Evolutionary conservation across 2,113 vertebrate species (phyloP).

Genomic region (Bufo bufo): DNA sequence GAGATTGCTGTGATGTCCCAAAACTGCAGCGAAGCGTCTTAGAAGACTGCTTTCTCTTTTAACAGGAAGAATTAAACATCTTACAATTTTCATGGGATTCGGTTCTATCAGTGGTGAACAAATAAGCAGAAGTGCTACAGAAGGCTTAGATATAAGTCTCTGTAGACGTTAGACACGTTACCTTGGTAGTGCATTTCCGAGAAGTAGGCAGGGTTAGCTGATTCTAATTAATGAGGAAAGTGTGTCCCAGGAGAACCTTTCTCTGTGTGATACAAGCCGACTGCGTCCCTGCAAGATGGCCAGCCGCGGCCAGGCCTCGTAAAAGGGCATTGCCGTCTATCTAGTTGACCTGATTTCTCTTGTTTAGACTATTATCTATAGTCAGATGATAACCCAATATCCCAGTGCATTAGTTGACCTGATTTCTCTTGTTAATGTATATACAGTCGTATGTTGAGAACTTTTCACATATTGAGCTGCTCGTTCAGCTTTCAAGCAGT

Average conservation of each 20-base stretch:
- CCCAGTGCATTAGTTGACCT: not conserved
- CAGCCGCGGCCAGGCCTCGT: not conserved
- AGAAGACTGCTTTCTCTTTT: not conserved
- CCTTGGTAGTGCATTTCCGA: constrained; percentile 54
- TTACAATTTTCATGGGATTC: constrained; percentile 9
- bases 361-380: not conserved
- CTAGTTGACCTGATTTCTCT: not conserved
- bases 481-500: not conserved
- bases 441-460: not conserved
- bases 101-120: constrained; percentile 28
- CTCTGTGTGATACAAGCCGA: constrained; percentile 33
- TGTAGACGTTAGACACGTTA: constrained; percentile 52
- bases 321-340: not conserved
- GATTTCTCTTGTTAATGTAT: not conserved
- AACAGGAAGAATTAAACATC: not conserved
- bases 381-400: no score
- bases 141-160: constrained; percentile 41
- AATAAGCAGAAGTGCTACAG: constrained; percentile 33
- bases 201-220: constrained; percentile 45
- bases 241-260: constrained; percentile 36
- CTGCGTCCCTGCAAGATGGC: constrained; percentile 30
- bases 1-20: not conserved
- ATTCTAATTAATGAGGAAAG: constrained; percentile 50
- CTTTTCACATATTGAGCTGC: not conserved
- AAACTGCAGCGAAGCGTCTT: not conserved